phyloP scores from a whole-genome alignment of 2,888 invertebrate species.

The Drosophila algonquin region DNA sequence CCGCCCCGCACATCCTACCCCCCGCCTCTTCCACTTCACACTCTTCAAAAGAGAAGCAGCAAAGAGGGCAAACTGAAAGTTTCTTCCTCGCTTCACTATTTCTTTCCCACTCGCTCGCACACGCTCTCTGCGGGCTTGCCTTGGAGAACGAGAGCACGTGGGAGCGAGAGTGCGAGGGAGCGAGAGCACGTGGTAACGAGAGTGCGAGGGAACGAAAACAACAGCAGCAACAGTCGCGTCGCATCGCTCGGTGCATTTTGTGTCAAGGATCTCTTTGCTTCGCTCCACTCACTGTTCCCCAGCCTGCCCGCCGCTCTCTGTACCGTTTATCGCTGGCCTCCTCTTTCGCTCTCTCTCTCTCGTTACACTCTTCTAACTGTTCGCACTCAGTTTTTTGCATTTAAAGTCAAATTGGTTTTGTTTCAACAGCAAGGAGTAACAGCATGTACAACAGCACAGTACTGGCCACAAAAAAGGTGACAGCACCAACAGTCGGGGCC shows the following conservation, averaged over 20 bases:
- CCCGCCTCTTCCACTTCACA: slow-evolving; percentile 49
- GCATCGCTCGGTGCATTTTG: slow-evolving; percentile 50
- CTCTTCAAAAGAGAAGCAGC: slow-evolving; percentile 13
- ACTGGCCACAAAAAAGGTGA: slow-evolving; percentile 60
- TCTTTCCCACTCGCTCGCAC: background rate
- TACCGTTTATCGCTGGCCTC: background rate
- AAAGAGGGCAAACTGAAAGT: slow-evolving; percentile 28
- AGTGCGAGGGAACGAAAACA: too few relatives aligned
- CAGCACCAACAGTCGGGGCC: slow-evolving; percentile 9
- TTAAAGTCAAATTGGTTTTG: slow-evolving; percentile 60
- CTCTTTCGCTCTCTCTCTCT: slow-evolving; percentile 5
- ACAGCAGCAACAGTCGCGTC: slow-evolving; percentile 47
- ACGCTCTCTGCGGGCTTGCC: background rate
- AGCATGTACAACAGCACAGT: slow-evolving; percentile 15
- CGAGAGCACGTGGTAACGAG: background rate
- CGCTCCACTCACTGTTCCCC: slow-evolving; percentile 33
- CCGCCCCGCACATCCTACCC: slow-evolving; percentile 33
- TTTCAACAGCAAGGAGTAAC: slow-evolving; percentile 22
- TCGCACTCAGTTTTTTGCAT: slow-evolving; percentile 50
- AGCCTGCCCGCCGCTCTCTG: background rate
- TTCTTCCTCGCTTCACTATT: slow-evolving; percentile 1
- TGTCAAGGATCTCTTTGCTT: slow-evolving; percentile 66
- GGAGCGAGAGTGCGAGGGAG: too few relatives aligned
- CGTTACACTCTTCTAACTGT: slow-evolving; percentile 1
- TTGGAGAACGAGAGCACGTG: background rate